A percentile compares a stretch with the other conserved stretches of the same genome.
phyloP scores from a whole-genome alignment of 2,888 invertebrate genomes.

The Pristionchus entomophagus region DNA sequence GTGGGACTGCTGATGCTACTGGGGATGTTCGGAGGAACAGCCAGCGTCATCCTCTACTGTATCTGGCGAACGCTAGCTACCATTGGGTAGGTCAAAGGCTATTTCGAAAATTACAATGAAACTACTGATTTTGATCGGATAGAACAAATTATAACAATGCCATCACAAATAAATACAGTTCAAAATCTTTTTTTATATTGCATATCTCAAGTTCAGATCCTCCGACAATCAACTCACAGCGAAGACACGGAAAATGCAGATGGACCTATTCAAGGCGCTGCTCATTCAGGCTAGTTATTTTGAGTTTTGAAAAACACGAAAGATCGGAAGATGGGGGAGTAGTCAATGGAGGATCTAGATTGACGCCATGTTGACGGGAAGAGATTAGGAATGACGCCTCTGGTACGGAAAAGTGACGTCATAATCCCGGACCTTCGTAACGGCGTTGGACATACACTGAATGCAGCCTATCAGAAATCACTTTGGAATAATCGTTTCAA shows the following conservation, averaged over 20 bases:
- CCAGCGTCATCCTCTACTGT: background rate
- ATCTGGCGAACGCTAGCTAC: background rate
- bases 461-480: too few species aligned
- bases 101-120: too few species aligned
- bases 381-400: too few species aligned
- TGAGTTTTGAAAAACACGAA: background rate
- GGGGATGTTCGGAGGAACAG: constrained; percentile 5
- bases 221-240: constrained; percentile 12
- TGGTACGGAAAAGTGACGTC: too few species aligned
- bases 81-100: background rate
- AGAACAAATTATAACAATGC: too few species aligned
- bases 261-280: constrained; percentile 6
- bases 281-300: constrained; percentile 11
- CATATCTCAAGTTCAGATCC: background rate
- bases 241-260: constrained; percentile 21
- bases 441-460: too few species aligned
- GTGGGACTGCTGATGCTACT: background rate
- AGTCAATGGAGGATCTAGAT: too few species aligned
- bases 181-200: background rate
- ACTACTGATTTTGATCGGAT: too few species aligned
- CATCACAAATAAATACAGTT: too few species aligned
- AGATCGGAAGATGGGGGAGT: background rate
- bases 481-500: too few species aligned
- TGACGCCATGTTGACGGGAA: too few species aligned
- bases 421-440: too few species aligned